Evolutionary conservation across 2,113 vertebrate genomes (phyloP).

Genomic region (Hippoglossus stenolepis): DNA sequence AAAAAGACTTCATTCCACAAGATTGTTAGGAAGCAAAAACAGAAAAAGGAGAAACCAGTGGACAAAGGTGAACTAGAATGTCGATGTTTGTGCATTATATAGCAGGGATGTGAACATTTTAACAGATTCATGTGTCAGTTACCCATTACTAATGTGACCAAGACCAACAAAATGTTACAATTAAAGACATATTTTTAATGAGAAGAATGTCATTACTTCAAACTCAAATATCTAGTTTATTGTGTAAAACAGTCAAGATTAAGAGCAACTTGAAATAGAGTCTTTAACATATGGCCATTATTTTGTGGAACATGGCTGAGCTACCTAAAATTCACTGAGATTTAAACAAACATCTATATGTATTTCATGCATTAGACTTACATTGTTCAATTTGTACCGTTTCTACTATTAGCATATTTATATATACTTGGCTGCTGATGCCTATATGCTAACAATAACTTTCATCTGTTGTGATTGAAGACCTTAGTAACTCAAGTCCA

Average conservation of each 20-base stretch:
- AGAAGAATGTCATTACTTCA: no score
- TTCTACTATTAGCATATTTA: not conserved
- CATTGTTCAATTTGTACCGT: not conserved
- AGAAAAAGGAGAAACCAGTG: slow-evolving; percentile 92
- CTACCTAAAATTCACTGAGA: no score
- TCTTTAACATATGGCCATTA: no score
- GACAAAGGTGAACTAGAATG: slow-evolving; percentile 87
- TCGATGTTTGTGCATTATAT: slow-evolving; percentile 41
- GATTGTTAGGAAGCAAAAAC: slow-evolving; percentile 97
- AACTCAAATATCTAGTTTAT: not conserved
- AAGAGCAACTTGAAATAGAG: no score
- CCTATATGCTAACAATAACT: not conserved
- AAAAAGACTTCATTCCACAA: slow-evolving; percentile 96
- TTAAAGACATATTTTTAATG: not conserved
- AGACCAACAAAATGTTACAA: not conserved
- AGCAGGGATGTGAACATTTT: not conserved
- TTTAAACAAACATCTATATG: no score
- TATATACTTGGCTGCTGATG: not conserved
- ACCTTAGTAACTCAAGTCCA: not conserved
- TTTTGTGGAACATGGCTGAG: no score
- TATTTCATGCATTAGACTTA: no score
- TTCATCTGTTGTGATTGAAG: not conserved
- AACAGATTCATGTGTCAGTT: not conserved
- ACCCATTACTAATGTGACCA: not conserved
- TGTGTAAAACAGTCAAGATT: no score